A percentile compares a stretch with the other conserved stretches of the same genome.
These are phyloP conservation scores for Orthosia cruda DNA, from an alignment of 2,888 invertebrate species.

Conservation along the genomic window DNA sequence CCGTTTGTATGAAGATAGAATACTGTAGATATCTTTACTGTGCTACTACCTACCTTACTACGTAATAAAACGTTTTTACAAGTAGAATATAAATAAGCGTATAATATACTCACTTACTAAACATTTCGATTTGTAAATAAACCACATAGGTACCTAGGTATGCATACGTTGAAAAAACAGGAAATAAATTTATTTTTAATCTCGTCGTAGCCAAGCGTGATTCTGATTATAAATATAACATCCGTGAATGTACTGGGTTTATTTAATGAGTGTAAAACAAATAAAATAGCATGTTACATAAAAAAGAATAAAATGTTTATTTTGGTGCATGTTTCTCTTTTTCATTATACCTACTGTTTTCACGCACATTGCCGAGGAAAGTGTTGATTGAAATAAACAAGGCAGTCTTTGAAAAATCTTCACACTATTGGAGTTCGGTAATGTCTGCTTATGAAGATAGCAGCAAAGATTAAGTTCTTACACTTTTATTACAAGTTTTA, in stretches of 20 bases:
- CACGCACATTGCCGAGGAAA: neutral
- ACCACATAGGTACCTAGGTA: neutral
- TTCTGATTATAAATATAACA: slow-evolving; percentile 13
- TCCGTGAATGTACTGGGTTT: slow-evolving; percentile 3
- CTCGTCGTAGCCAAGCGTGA: neutral
- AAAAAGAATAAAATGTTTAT: neutral
- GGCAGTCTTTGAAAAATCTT: neutral
- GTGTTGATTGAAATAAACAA: slow-evolving; percentile 1
- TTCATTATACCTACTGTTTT: neutral
- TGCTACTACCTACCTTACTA: no score
- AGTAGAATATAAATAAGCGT: neutral
- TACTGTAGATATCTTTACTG: no score
- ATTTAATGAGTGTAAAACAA: neutral
- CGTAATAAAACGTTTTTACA: no score
- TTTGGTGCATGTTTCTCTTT: neutral
- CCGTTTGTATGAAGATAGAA: no score
- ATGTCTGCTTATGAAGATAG: no score
- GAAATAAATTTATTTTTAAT: slow-evolving; percentile 33
- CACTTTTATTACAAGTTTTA: no score
- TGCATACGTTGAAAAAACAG: slow-evolving; percentile 23
- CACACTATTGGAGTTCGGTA: neutral
- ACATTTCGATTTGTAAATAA: neutral
- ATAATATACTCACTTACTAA: neutral
- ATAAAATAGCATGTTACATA: neutral
- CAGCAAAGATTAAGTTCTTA: no score